phyloP scores from a whole-genome alignment of 2,888 invertebrate genomes.

The Tinea pellionella region DNA sequence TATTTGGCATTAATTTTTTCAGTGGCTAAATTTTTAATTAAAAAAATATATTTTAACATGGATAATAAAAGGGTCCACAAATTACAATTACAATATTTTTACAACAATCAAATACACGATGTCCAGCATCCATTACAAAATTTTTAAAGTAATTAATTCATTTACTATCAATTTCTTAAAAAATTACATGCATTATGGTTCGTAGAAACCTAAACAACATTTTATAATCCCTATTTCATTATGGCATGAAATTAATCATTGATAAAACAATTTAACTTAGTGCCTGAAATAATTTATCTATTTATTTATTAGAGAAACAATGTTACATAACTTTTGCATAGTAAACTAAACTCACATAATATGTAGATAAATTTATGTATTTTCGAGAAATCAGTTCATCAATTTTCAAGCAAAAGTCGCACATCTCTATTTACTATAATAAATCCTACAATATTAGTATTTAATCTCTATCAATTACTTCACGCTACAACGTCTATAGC shows the following conservation, averaged over 20 bases:
- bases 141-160: background rate
- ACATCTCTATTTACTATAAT: conserved; percentile 10
- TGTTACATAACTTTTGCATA: too few species aligned
- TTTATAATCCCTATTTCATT: background rate
- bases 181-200: background rate
- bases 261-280: too few species aligned
- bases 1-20: too few species aligned
- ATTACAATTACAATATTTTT: background rate
- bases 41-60: background rate
- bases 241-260: background rate
- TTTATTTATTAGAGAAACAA: too few species aligned
- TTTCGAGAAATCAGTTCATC: background rate
- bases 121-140: conserved; percentile 27
- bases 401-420: background rate
- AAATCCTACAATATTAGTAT: conserved; percentile 21
- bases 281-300: too few species aligned
- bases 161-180: background rate
- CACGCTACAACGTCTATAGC: conserved; percentile 45
- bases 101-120: conserved; percentile 19
- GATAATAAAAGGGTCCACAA: background rate
- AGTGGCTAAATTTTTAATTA: background rate
- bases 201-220: background rate
- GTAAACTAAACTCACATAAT: background rate
- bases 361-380: background rate
- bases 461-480: conserved; percentile 21